Conservation (phyloP, 1,140 invertebrate species). For the Caenorhabditis briggsae region DNA sequence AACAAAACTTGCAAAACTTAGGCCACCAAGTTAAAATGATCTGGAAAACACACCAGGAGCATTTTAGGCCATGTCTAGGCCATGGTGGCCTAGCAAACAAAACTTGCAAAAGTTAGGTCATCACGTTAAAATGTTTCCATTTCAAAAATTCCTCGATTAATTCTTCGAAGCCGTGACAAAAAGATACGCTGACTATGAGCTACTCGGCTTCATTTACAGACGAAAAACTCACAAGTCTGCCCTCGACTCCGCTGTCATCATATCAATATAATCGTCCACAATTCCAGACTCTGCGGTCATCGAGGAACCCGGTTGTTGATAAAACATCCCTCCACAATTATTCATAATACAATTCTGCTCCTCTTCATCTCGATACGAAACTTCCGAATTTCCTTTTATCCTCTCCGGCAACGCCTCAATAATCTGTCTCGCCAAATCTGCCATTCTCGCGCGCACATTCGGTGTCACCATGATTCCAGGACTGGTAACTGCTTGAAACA, state of each 20-base stretch:
- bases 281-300: background rate
- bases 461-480: constrained; percentile 70
- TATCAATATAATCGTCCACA: constrained; percentile 49
- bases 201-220: too few relatives aligned
- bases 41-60: too few relatives aligned
- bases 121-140: too few relatives aligned
- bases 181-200: too few relatives aligned
- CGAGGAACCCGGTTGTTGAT: constrained; percentile 1
- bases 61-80: too few relatives aligned
- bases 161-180: too few relatives aligned
- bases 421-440: constrained; percentile 95
- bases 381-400: constrained; percentile 85
- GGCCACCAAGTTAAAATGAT: too few relatives aligned
- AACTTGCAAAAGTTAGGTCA: too few relatives aligned
- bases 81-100: too few relatives aligned
- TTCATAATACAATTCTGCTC: background rate
- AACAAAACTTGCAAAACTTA: too few relatives aligned
- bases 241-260: constrained; percentile 19
- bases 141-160: too few relatives aligned
- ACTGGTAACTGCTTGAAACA: constrained; percentile 63
- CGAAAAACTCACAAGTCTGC: background rate
- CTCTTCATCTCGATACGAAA: constrained; percentile 78
- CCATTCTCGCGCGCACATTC: constrained; percentile 84
- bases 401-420: constrained; percentile 96
- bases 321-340: background rate